phyloP scores from a whole-genome alignment of 1,140 invertebrate genomes.

The Mycetomoellerius zeteki region DNA sequence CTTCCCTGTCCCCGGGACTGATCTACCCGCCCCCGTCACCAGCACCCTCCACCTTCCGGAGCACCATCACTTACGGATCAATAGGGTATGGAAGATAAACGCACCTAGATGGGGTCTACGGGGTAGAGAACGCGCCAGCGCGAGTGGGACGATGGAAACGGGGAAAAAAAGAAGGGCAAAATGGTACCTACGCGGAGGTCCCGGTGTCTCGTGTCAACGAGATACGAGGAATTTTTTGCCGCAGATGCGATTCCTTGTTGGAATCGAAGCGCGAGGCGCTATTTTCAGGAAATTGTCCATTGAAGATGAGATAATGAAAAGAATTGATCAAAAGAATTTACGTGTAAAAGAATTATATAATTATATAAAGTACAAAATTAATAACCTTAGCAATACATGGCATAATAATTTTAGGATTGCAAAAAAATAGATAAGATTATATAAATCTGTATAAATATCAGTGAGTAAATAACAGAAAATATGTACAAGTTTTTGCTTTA shows the following conservation, averaged over 20 bases:
- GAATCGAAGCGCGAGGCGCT: not conserved
- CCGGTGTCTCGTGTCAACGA: constrained; percentile 66
- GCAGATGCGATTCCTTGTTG: constrained; percentile 22
- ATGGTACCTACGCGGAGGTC: constrained; percentile 64
- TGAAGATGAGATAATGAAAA: constrained; percentile 13
- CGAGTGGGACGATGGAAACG: constrained; percentile 53
- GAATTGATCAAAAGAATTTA: not conserved
- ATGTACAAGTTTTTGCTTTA: not conserved
- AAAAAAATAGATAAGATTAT: not conserved
- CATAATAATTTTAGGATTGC: not conserved
- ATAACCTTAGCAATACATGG: not conserved
- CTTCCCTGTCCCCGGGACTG: constrained; percentile 61
- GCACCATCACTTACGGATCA: constrained; percentile 83
- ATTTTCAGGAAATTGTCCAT: not conserved
- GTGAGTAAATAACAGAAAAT: not conserved
- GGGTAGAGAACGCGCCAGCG: constrained; percentile 50
- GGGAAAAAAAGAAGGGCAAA: constrained; percentile 68
- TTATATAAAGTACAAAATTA: not conserved
- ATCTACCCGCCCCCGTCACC: constrained; percentile 73
- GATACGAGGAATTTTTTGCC: constrained; percentile 55
- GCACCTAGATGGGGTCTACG: constrained; percentile 71
- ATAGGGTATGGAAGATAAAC: constrained; percentile 84
- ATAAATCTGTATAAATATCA: not conserved
- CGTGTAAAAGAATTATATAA: not conserved
- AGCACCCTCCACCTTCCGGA: constrained; percentile 74